phyloP scores from a whole-genome alignment of 2,797 vertebrate species.

The Gymnodraco acuticeps region DNA sequence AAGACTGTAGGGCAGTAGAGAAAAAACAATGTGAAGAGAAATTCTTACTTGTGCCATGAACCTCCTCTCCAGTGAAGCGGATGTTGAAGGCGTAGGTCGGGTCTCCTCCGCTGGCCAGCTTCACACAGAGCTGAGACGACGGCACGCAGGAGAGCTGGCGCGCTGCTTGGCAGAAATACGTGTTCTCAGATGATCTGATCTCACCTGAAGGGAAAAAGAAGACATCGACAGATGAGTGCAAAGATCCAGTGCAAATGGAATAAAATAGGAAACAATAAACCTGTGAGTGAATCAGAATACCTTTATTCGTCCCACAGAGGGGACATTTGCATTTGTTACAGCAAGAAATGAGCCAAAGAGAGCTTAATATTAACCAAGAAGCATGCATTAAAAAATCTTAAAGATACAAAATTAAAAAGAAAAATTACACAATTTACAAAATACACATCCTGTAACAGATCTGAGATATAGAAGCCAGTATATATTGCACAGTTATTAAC shows the following conservation, averaged over 20 bases:
- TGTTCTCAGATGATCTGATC: slow-evolving; percentile 93
- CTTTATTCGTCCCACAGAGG: too few species aligned
- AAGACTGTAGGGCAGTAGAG: not conserved
- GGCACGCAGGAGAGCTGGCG: slow-evolving; percentile 93
- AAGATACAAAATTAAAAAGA: too few species aligned
- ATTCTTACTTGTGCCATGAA: slow-evolving; percentile 95
- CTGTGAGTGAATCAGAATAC: not conserved
- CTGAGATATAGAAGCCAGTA: too few species aligned
- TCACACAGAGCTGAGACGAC: slow-evolving; percentile 96
- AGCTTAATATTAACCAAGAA: too few species aligned
- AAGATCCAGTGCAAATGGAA: not conserved
- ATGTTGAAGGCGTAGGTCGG: slow-evolving; percentile 99
- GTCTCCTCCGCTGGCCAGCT: slow-evolving; percentile 96
- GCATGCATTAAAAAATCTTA: too few species aligned
- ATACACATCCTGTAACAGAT: too few species aligned
- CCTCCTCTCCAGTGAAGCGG: slow-evolving; percentile 98
- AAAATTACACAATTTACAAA: too few species aligned
- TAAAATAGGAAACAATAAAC: not conserved
- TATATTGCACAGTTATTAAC: too few species aligned
- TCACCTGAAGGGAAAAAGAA: slow-evolving; percentile 85
- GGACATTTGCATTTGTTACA: too few species aligned
- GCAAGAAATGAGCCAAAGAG: too few species aligned
- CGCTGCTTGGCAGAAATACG: slow-evolving; percentile 97
- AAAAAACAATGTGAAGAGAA: slow-evolving; percentile 5
- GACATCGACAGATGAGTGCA: not conserved